These are phyloP conservation scores for Craseonycteris thonglongyai DNA, from an alignment of 2,113 vertebrate species.

Conservation along the genomic window DNA sequence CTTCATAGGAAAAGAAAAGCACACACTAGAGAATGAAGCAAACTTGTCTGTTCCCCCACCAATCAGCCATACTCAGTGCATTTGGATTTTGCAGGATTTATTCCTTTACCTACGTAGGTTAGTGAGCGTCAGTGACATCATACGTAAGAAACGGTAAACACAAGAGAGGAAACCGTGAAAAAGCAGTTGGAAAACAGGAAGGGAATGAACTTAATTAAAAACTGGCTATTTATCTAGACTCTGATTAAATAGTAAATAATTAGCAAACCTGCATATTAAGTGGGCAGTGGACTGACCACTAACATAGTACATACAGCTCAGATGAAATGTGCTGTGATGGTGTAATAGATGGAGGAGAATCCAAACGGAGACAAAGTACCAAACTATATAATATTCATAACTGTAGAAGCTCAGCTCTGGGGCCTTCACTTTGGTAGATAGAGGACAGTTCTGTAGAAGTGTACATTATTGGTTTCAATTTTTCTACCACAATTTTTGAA, in stretches of 20 bases:
- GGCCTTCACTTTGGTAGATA: background rate
- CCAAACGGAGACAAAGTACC: background rate
- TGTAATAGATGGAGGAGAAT: background rate
- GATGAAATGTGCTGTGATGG: too few relatives aligned
- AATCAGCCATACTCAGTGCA: background rate
- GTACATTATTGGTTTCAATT: background rate
- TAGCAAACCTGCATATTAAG: background rate
- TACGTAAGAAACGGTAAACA: background rate
- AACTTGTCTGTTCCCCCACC: background rate
- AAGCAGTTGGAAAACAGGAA: background rate
- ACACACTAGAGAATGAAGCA: background rate
- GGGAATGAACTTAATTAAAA: background rate
- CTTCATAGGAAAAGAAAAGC: background rate
- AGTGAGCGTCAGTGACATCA: background rate
- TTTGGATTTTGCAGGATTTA: background rate
- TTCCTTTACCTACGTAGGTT: background rate
- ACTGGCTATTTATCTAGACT: background rate
- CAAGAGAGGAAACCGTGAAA: background rate
- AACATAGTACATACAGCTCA: accelerated
- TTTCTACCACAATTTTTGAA: background rate
- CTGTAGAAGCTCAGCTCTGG: background rate
- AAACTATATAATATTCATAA: background rate
- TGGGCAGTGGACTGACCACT: background rate
- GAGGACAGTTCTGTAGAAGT: background rate
- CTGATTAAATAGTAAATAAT: background rate